Evolutionary conservation across 2,888 invertebrate genomes (phyloP), one percentile per base, ranked within the genome.

Genomic region (Marronus borbonicus): DNA sequence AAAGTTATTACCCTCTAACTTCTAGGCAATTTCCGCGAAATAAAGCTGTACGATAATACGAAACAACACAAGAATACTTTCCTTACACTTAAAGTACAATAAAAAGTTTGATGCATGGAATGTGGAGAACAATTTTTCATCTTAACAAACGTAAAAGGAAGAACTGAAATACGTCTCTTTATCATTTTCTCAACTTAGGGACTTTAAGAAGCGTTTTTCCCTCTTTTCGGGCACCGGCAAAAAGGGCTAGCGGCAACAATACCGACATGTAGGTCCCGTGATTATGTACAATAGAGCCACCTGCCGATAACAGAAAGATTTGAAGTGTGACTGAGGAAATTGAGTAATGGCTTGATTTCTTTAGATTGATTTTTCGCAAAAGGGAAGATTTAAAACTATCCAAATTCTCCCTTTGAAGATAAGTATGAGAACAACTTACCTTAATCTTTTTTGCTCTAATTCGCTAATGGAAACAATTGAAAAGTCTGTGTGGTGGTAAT

Each of bases 251-350:
- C 39, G 76, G 69, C 60, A 76, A 76, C 68, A 76, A 76, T 69
- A 52, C 52, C 52, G 12, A 69, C 58, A 66, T 58, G 36, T 44
- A 44, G 69, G 36, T 36, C 14, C 28, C 20, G 20, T 52, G 60
- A 76, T 69, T 66, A 50, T 65, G 55, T 20, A 81, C 80, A 80
- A 80, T 81, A 80, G 74, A 44, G 62, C 66, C 78, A 72, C 80
- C 78, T 78, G 69, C 76, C 68, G 70, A 76, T 72, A 31, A 28
- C 12, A 55, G 20, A n/a, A 65, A 31, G 12, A n/a, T 12, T 1
- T 12, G 36, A 65, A 65, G 36, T 36, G 64, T 28, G 36, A 36
- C 8, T 39, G 12, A 36, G 10, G 36, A 36, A 36, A 70, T 24
- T 70, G 50, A 28, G 70, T 17, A 55, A 44, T 44, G 12, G 55